Percentiles rank a stretch among this genome's conserved stretches.
phyloP scores from a whole-genome alignment of 1,140 invertebrate species.

The Dolichoris vasculosae region DNA sequence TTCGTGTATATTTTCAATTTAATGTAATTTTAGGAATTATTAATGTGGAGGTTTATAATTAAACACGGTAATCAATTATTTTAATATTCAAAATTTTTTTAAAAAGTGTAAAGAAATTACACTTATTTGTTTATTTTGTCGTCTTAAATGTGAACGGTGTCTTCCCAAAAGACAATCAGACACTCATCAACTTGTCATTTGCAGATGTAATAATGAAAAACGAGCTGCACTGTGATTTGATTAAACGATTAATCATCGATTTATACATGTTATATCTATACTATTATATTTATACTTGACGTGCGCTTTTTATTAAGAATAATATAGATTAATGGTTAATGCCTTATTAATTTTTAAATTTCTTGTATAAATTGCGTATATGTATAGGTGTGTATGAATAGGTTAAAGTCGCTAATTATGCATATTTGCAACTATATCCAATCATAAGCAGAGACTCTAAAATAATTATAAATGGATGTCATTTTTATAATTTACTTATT shows the following conservation, averaged over 20 bases:
- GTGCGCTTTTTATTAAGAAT: constrained; percentile 22
- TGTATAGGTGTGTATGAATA: not conserved
- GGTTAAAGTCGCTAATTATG: not conserved
- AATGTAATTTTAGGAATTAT: too few relatives aligned
- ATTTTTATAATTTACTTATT: not conserved
- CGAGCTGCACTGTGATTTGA: constrained; percentile 40
- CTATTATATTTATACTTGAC: constrained; percentile 10
- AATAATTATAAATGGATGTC: constrained; percentile 13
- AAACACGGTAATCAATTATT: too few relatives aligned
- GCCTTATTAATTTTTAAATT: constrained; percentile 52
- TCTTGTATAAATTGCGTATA: constrained; percentile 16
- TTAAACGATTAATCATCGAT: constrained; percentile 25
- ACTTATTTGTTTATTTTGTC: not conserved
- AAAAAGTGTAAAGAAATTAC: not conserved
- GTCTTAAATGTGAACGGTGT: not conserved
- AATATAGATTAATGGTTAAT: constrained; percentile 25
- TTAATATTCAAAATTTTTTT: too few relatives aligned
- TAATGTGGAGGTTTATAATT: too few relatives aligned
- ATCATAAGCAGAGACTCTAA: constrained; percentile 1
- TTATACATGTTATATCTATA: constrained; percentile 16
- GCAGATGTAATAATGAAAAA: constrained; percentile 15
- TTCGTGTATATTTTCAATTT: too few relatives aligned
- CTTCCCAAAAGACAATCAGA: not conserved
- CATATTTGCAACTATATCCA: not conserved
- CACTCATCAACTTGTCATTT: not conserved